A percentile compares a stretch with the other conserved stretches of the same genome.
Conservation (phyloP, 37 sponge, comb jelly and placozoan species). For the Diacarnus erythraeanus region DNA sequence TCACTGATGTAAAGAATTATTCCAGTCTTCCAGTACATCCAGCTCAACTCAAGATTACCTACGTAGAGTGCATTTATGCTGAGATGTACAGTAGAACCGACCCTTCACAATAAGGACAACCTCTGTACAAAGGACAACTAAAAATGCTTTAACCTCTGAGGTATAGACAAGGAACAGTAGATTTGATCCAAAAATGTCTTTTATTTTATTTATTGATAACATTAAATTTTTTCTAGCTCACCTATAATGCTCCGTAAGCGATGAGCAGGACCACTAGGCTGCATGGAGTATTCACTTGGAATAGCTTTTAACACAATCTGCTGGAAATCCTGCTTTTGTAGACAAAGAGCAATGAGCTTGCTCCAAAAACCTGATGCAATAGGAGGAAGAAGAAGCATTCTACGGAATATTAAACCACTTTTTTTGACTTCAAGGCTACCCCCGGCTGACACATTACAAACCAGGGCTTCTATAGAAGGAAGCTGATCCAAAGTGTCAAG, state of each 20-base stretch:
- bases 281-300: not conserved
- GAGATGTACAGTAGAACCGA: no score
- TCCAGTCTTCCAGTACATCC: conserved; percentile 82
- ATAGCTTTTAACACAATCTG: conserved; percentile 4
- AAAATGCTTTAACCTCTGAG: no score
- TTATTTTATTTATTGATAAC: no score
- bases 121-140: no score
- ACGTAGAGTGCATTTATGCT: no score
- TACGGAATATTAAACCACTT: conserved; percentile 47
- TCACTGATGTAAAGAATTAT: conserved; percentile 54
- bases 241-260: conserved; percentile 34
- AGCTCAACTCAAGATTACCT: conserved; percentile 18
- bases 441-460: not conserved
- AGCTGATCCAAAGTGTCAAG: not conserved
- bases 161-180: no score
- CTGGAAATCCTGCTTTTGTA: conserved; percentile 57
- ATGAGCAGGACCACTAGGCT: conserved; percentile 1
- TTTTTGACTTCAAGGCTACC: not conserved
- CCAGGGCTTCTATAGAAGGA: not conserved
- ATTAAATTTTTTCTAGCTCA: no score
- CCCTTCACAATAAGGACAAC: no score
- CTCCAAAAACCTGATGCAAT: conserved; percentile 77
- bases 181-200: no score
- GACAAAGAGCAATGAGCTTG: conserved; percentile 60
- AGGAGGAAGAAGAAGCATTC: conserved; percentile 53